These are phyloP conservation scores for Cirrhinus molitorella DNA, from an alignment of 2,797 vertebrate genomes.

Conservation along the genomic window DNA sequence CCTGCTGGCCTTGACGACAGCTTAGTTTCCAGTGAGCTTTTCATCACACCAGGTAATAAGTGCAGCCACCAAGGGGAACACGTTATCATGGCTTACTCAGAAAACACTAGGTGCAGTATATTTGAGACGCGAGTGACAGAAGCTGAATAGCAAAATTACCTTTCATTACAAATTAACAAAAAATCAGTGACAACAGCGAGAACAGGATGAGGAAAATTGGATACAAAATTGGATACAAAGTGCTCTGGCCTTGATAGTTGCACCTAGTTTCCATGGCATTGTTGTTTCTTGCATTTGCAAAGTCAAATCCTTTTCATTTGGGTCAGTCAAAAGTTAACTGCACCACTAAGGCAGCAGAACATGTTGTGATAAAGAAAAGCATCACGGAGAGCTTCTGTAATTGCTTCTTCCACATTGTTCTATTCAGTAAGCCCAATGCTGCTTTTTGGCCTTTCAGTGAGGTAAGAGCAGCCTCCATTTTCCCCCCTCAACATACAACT, in stretches of 20 bases:
- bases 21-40: slow-evolving; percentile 43
- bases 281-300: slow-evolving; percentile 44
- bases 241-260: slow-evolving; percentile 51
- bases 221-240: slow-evolving; percentile 44
- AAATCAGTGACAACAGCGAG: neutral
- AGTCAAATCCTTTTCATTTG: slow-evolving; percentile 62
- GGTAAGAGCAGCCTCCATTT: slow-evolving; percentile 44
- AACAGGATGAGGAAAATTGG: slow-evolving; percentile 26
- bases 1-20: slow-evolving; percentile 47
- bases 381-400: slow-evolving; percentile 66
- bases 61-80: slow-evolving; percentile 32
- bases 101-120: slow-evolving; percentile 24
- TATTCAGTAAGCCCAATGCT: slow-evolving; percentile 62
- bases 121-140: slow-evolving; percentile 41
- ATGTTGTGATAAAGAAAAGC: slow-evolving; percentile 62
- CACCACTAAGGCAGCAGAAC: slow-evolving; percentile 58
- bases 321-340: slow-evolving; percentile 61
- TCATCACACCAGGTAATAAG: slow-evolving; percentile 52
- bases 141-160: slow-evolving; percentile 48
- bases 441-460: slow-evolving; percentile 64
- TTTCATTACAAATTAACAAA: slow-evolving; percentile 20
- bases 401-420: slow-evolving; percentile 64
- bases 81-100: slow-evolving; percentile 23
- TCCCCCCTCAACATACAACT: slow-evolving; percentile 37
- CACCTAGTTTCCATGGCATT: slow-evolving; percentile 41